Base-by-base conservation (phyloP, 1,140 invertebrate genomes). In the Aphis gossypii region DNA sequence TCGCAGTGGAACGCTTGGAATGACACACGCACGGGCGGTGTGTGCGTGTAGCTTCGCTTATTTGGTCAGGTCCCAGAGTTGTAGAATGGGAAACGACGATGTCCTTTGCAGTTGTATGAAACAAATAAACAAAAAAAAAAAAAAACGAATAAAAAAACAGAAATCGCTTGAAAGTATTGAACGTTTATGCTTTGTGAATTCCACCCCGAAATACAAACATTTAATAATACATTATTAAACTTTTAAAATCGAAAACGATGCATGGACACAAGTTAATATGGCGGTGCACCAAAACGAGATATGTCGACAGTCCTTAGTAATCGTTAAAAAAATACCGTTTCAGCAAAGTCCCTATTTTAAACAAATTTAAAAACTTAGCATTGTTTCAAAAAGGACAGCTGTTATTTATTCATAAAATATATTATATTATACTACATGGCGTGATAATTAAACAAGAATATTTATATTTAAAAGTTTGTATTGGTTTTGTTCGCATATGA, bases 161-260 rank as follows among this genome's bases (percentile, higher is more conserved):
- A 88, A 87, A 48, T 87, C 46, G 46, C 9, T 14, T 41, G 83
- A 44, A 25, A 88, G 41, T 87, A 87, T 87, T 46, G 84, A 30
- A 48, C 44, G 25, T 87, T 87, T 44, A n/a, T 35, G 30, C 48
- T 88, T 7, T 21, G 46, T 25, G 38, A 88, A 88, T 88, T 88
- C 86, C 46, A n/a, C 30, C n/a, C 6, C 9, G 38, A 51, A 48
- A 88, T 20, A 35, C 46, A 35, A 88, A 88, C 46, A 88, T 88
- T 88, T 88, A 51, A 87, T 87, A 87, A 87, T 25, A 87, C 84
- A n/a, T 87, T 46, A 87, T 87, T 87, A 87, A 48, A 87, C 30
- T 87, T 46, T 87, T 87, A 46, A 87, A 46, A 87, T 87, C 41
- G 30, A 46, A 87, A 87, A 46, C 30, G 6, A 87, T 87, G 44